Evolutionary conservation across 2,797 vertebrate species (phyloP), one percentile per base, ranked within the genome.

Genomic region (Hoplostethus atlanticus): DNA sequence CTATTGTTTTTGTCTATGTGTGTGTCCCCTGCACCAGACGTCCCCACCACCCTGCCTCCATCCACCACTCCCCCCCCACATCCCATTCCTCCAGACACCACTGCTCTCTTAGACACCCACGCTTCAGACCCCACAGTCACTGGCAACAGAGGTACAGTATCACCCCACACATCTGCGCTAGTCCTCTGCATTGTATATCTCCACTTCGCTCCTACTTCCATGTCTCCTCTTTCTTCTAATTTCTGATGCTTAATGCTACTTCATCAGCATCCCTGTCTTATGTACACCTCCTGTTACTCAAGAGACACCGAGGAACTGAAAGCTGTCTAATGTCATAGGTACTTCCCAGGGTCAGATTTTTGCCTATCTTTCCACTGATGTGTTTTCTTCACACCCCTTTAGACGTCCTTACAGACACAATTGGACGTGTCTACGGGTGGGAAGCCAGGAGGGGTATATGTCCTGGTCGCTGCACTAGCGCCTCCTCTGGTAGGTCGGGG

Each of bases 131-230:
- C 96, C 89, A 94, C 96, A 94, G 84, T 95, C 93, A 95, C 94
- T 93, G 96, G 91, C 96, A 93, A 88, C 89, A 94, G 96, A 99
- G 97, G 98, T 99, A 99, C 92, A 93, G 97, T 97, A 98, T 91
- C 71, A 73, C 79, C 80, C 80, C 80, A 73, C 28, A 0, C 80
- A 72, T 81, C 72, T 69, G 77, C 81, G 58, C 78, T 77, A 11
- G 58, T 72, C 76, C 76, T 68, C 59, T 73, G 80, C 89, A 88
- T 87, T 73, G 9, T 77, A 1, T 60, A 42, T 48, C 68, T 66
- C 51, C 66, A 46, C 68, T 64, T 71, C 58, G 48, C 50, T 77
- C 62, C 79, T 46, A 58, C 56, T 68, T 77, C 64, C 46, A 63
- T 56, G 25, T 68, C 73, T 62, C 38, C 10, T 64, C 57, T 54